A percentile compares a stretch with the other conserved stretches of the same genome.
These are phyloP conservation scores for Chaetodon trifascialis DNA, from an alignment of 2,113 vertebrate species.

Conservation along the genomic window DNA sequence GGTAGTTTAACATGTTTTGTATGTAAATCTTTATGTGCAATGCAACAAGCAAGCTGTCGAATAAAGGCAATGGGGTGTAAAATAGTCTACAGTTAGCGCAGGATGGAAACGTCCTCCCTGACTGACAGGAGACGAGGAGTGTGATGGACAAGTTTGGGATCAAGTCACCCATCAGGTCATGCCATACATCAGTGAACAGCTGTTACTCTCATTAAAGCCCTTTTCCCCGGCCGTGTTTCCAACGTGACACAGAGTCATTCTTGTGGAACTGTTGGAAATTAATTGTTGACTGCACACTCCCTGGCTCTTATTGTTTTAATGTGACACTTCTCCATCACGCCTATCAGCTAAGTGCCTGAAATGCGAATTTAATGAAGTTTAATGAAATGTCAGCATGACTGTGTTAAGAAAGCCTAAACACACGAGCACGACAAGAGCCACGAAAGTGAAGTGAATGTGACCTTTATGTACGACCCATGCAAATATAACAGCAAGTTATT, in stretches of 20 bases:
- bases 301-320: constrained; percentile 5
- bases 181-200: constrained; percentile 2
- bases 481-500: constrained; percentile 4
- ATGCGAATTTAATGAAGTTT: constrained; percentile 16
- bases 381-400: constrained; percentile 26
- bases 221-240: background rate
- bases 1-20: background rate
- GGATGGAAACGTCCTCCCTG: background rate
- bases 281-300: constrained; percentile 1
- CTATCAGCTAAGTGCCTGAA: constrained; percentile 6
- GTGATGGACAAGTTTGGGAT: background rate
- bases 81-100: too few species aligned
- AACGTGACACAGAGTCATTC: background rate
- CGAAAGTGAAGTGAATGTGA: background rate
- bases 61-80: background rate
- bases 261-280: background rate
- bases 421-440: background rate
- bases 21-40: background rate
- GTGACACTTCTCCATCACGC: background rate
- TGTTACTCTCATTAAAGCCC: background rate
- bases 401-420: background rate
- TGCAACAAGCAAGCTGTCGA: background rate
- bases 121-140: background rate
- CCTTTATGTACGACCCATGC: constrained; percentile 5
- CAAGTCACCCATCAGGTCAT: background rate